Evolutionary conservation across 2,797 vertebrate genomes (phyloP).

Genomic region (Smutsia temminckii): DNA sequence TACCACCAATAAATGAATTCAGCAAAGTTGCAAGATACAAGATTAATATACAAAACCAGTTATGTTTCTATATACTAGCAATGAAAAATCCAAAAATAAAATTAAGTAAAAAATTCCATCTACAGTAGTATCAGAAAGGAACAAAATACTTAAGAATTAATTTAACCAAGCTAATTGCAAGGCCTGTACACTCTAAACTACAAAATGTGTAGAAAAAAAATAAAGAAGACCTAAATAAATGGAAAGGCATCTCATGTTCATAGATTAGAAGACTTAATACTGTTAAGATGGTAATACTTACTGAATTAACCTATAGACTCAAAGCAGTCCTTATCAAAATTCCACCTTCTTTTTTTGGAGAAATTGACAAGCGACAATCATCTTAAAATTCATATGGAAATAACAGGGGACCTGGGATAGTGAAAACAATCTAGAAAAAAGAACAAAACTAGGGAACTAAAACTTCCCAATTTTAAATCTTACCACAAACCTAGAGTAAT

Average conservation of each 20-base stretch:
- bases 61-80: not conserved
- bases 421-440: not conserved
- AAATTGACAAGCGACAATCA: not conserved
- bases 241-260: no score
- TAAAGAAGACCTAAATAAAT: no score
- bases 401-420: not conserved
- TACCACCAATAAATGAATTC: not conserved
- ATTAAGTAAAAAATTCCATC: not conserved
- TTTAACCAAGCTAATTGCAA: no score
- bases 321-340: not conserved
- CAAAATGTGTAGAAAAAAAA: no score
- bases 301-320: not conserved
- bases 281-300: not conserved
- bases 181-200: no score
- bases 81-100: not conserved
- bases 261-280: not conserved
- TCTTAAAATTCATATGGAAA: not conserved
- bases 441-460: not conserved
- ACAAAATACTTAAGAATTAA: not conserved
- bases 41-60: not conserved
- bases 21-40: not conserved
- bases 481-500: not conserved
- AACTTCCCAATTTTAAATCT: slow-evolving; percentile 10
- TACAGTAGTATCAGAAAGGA: not conserved
- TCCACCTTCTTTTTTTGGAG: not conserved